phyloP scores from a whole-genome alignment of 1,140 invertebrate species.

The Bombus fervidus region DNA sequence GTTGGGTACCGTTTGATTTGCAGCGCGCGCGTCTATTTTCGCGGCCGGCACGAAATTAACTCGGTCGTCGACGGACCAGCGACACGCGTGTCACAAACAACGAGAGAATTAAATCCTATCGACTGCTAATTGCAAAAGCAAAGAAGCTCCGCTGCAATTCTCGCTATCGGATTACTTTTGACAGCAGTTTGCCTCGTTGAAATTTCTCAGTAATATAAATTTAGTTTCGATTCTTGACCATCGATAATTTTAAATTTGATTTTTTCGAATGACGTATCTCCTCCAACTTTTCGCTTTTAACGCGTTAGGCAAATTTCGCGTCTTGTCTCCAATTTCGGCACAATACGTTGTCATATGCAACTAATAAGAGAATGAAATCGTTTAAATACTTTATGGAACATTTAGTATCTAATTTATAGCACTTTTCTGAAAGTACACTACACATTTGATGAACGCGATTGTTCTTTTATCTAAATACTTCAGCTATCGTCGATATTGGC shows the following conservation, averaged over 20 bases:
- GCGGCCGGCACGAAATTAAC: constrained; percentile 26
- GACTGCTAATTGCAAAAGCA: background rate
- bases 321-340: no score
- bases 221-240: background rate
- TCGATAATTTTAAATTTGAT: background rate
- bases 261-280: background rate
- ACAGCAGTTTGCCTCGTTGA: no score
- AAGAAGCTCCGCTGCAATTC: no score
- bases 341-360: no score
- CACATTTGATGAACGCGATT: no score
- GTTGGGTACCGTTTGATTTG: constrained; percentile 4
- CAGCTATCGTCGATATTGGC: no score
- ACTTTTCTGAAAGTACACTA: no score
- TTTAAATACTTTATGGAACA: no score
- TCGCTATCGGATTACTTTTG: background rate
- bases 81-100: constrained; percentile 11
- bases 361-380: no score
- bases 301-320: no score
- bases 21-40: constrained; percentile 5
- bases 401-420: no score
- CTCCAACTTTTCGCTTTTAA: background rate
- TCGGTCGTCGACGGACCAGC: background rate
- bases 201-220: background rate
- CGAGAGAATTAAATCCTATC: constrained; percentile 10
- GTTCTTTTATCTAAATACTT: no score